Base-by-base conservation (phyloP, 2,797 vertebrate species). In the Perdix hodgsoniae region DNA sequence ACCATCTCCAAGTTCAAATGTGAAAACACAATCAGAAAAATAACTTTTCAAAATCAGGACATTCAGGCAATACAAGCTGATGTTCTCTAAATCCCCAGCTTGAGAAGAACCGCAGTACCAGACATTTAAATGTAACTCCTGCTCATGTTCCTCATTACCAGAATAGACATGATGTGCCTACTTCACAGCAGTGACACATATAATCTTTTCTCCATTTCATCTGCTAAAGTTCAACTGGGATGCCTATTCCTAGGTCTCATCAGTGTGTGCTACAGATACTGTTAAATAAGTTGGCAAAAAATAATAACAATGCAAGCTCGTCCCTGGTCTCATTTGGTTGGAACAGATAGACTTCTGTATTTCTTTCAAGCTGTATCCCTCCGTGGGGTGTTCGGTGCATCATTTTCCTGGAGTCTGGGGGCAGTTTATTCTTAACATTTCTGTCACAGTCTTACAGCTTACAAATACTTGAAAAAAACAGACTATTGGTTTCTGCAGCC, bases 181-280 rank as follows among this genome's bases (percentile, higher is more conserved):
- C 74, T 81, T 91, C 91, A 60, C 86, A 95, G 95, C 84, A 91
- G 70, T 6, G 67, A 44, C 64, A 50, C 11, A 21, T 45, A 93
- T 81, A 88, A 69, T 72, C 47, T 81, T 70, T 37, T 60, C 90
- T 83, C 35, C 15, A 29, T 81, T 92, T 92, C 79, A 78, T 70
- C 76, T 85, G 84, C 82, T 93, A 39, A 78, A 86, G 74, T 56
- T 92, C 66, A 83, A 49, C 73, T 75, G 75, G 56, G 37, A 16
- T 60, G 86, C 71, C 44, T 91, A 40, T 77, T 79, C 71, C 45
- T 54, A 73, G 50, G 67, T 71, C 74, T 95, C 71, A 79, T 71
- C 61, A 92, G 24, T 17, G 21, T 14, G 29, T 31, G 33, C 64
- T 63, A 54, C 85, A 90, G 85, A 89, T 64, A 56, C 35, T 80